A percentile compares a stretch with the other conserved stretches of the same genome.
Evolutionary conservation across 2,888 invertebrate genomes (phyloP).

Genomic region (Neuroscelio doddi): DNA sequence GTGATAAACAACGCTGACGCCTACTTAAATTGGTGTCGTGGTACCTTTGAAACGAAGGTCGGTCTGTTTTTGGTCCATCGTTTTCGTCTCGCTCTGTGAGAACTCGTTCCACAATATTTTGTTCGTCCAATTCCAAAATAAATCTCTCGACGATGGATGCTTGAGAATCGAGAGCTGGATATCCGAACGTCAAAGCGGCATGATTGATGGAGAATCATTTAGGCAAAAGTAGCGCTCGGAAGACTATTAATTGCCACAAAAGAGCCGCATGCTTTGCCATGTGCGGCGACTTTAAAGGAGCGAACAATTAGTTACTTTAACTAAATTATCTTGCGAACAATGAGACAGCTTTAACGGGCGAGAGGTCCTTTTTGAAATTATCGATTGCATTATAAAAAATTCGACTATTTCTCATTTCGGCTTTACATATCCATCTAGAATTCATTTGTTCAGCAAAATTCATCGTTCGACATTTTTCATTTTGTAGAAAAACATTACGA

Average conservation of each 20-base stretch:
- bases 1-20: constrained; percentile 9
- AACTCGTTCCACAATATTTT: constrained; percentile 40
- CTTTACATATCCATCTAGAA: no score
- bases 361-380: not conserved
- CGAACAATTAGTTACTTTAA: constrained; percentile 72
- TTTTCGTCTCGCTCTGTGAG: constrained; percentile 30
- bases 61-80: constrained; percentile 34
- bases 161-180: constrained; percentile 51
- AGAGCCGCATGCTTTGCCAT: constrained; percentile 63
- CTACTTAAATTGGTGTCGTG: constrained; percentile 10
- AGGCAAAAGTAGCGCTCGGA: constrained; percentile 62
- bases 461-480: no score
- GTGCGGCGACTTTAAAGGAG: constrained; percentile 67
- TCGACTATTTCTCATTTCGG: no score
- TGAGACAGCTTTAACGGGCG: constrained; percentile 56
- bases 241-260: constrained; percentile 72
- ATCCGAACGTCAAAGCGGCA: constrained; percentile 58
- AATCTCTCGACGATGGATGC: constrained; percentile 35
- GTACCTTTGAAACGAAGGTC: constrained; percentile 23
- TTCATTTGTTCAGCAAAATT: no score
- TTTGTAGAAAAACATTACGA: no score
- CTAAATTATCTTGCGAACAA: constrained; percentile 71
- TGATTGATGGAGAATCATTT: constrained; percentile 72
- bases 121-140: constrained; percentile 47
- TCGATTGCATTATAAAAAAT: no score